Conservation (phyloP, 2,888 invertebrate species). For the Eilema sororculum region DNA sequence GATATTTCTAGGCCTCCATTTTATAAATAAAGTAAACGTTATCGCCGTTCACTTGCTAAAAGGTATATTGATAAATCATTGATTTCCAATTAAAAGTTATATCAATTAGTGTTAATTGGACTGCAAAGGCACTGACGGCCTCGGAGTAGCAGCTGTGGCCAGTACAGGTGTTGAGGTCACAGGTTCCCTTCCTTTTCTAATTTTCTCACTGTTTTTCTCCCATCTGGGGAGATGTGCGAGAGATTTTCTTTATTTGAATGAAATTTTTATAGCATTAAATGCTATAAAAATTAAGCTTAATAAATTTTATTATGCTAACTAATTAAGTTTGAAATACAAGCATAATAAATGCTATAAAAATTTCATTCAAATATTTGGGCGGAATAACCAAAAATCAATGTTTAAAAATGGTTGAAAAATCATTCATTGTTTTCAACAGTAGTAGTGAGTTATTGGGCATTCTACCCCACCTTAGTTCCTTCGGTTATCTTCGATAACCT, state of each 20-base stretch:
- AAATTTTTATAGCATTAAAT: too few species aligned
- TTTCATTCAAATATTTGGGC: too few species aligned
- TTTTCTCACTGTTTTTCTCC: background rate
- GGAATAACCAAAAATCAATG: too few species aligned
- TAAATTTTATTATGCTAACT: too few species aligned
- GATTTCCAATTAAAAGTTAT: constrained; percentile 33
- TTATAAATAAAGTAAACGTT: constrained; percentile 7
- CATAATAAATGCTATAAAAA: too few species aligned
- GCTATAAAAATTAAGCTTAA: too few species aligned
- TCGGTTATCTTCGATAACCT: too few species aligned
- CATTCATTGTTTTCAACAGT: too few species aligned
- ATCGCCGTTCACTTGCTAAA: constrained; percentile 7
- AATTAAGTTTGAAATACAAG: too few species aligned
- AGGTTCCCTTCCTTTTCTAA: background rate
- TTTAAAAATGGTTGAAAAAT: too few species aligned
- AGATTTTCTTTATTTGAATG: background rate
- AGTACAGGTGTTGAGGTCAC: background rate
- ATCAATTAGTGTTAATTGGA: constrained; percentile 34
- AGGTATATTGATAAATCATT: constrained; percentile 13
- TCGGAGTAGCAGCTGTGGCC: background rate
- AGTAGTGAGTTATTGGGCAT: too few species aligned
- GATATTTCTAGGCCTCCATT: constrained; percentile 3
- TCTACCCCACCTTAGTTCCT: too few species aligned
- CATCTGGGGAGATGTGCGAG: background rate
- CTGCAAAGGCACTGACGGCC: constrained; percentile 8